Percentiles rank a stretch among this genome's conserved stretches.
These are phyloP conservation scores for Pseudorhiza aurosa DNA, from an alignment of 30 jellyfish, hydroid and myxozoan genomes.

Conservation along the genomic window DNA sequence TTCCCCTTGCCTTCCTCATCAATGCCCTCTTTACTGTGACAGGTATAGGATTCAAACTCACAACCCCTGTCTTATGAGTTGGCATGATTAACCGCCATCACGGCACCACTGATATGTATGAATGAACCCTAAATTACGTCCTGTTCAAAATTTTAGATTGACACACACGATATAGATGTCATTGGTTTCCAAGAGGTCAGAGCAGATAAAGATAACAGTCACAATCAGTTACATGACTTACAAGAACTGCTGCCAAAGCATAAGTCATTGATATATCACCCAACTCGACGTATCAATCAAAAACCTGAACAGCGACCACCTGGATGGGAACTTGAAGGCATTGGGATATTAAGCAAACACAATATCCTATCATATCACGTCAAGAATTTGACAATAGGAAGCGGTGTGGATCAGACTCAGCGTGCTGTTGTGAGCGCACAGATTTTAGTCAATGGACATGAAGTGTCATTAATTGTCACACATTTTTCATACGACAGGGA, in stretches of 20 bases:
- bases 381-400: constrained; percentile 40
- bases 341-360: constrained; percentile 78
- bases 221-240: constrained; percentile 76
- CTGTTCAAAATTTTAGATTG: constrained; percentile 33
- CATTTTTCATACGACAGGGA: constrained; percentile 77
- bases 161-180: constrained; percentile 58
- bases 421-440: constrained; percentile 78
- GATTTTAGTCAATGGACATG: constrained; percentile 51
- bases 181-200: constrained; percentile 91
- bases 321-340: constrained; percentile 92
- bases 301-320: constrained; percentile 56
- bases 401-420: constrained; percentile 49
- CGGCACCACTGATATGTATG: too few species aligned
- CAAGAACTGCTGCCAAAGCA: constrained; percentile 76
- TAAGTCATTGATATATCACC: constrained; percentile 48
- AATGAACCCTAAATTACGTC: too few species aligned
- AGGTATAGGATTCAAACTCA: too few species aligned
- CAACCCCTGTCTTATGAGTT: too few species aligned
- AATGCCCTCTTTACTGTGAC: too few species aligned
- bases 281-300: constrained; percentile 36
- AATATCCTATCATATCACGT: constrained; percentile 46
- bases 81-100: too few species aligned
- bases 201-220: constrained; percentile 54
- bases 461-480: constrained; percentile 50
- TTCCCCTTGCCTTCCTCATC: too few species aligned